Conservation (phyloP, 1,140 invertebrate genomes). For the Cydia amplana region DNA sequence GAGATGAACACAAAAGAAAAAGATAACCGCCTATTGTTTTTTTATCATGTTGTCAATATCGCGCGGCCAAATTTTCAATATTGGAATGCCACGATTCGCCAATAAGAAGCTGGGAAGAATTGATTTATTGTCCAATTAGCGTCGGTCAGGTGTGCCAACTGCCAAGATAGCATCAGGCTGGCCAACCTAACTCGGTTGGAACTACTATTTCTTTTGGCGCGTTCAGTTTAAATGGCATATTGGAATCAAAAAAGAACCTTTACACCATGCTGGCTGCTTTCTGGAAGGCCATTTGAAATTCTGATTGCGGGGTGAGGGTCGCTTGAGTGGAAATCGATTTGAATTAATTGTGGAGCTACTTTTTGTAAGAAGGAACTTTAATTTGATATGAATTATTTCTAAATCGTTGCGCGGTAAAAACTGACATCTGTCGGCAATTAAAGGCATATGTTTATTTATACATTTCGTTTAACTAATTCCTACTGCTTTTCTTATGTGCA, state of each 20-base stretch:
- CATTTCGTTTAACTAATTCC: not conserved
- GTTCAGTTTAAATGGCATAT: conserved; percentile 76
- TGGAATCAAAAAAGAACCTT: conserved; percentile 76
- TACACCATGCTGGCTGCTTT: conserved; percentile 71
- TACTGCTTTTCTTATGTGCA: not conserved
- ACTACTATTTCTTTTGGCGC: conserved; percentile 76
- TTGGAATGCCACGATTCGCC: conserved; percentile 79
- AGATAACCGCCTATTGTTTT: conserved; percentile 76
- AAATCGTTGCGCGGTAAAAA: conserved; percentile 16
- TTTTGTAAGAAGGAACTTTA: conserved; percentile 72
- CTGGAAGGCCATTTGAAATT: conserved; percentile 75
- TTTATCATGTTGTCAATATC: conserved; percentile 80
- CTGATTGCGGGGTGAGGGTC: conserved; percentile 68
- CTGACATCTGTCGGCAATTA: conserved; percentile 20
- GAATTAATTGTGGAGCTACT: conserved; percentile 67
- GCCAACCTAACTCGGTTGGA: conserved; percentile 73
- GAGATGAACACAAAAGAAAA: conserved; percentile 78
- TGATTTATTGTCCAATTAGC: conserved; percentile 80
- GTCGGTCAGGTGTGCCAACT: conserved; percentile 80
- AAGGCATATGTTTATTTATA: conserved; percentile 9
- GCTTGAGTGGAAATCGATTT: conserved; percentile 75
- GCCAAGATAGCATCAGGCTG: conserved; percentile 78
- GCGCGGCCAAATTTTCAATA: conserved; percentile 79
- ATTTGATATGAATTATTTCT: conserved; percentile 68
- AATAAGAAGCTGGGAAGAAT: conserved; percentile 79